Percentiles rank a stretch among this genome's conserved stretches.
phyloP scores from a whole-genome alignment of 2,888 invertebrate species.

The Poecilus cupreus region DNA sequence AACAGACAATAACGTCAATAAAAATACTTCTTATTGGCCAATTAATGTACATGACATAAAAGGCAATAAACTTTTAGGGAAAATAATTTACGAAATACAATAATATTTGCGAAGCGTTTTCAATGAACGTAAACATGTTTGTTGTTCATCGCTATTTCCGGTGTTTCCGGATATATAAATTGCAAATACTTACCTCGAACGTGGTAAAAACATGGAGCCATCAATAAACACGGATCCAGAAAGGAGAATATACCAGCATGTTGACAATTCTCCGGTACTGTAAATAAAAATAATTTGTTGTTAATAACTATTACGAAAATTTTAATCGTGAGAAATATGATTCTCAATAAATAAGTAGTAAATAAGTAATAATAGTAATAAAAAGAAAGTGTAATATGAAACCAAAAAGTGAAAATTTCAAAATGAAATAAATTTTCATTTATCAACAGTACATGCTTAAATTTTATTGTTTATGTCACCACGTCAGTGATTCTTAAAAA shows the following conservation, averaged over 20 bases:
- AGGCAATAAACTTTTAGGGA: neutral
- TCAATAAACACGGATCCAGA: constrained; percentile 91
- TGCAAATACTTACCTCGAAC: constrained; percentile 78
- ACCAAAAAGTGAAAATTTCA: constrained; percentile 23
- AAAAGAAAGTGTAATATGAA: constrained; percentile 23
- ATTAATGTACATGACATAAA: neutral
- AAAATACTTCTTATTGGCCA: constrained; percentile 1
- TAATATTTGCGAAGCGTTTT: neutral
- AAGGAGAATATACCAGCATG: constrained; percentile 88
- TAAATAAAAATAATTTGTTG: constrained; percentile 66
- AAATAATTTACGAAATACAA: neutral
- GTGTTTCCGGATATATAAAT: neutral
- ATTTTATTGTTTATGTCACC: neutral
- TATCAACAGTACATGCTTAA: neutral
- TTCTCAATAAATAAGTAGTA: too few species aligned
- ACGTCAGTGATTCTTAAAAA: neutral
- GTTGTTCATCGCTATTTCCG: constrained; percentile 8
- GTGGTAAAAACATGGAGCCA: constrained; percentile 89
- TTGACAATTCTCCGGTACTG: constrained; percentile 87
- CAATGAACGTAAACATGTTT: constrained; percentile 2
- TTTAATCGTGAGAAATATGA: too few species aligned
- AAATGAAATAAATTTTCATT: neutral
- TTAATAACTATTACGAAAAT: neutral
- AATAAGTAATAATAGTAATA: neutral
- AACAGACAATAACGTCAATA: neutral